A percentile compares a stretch with the other conserved stretches of the same genome.
Evolutionary conservation across 2,113 vertebrate species (phyloP).

Genomic region (Catharus fuscescens): DNA sequence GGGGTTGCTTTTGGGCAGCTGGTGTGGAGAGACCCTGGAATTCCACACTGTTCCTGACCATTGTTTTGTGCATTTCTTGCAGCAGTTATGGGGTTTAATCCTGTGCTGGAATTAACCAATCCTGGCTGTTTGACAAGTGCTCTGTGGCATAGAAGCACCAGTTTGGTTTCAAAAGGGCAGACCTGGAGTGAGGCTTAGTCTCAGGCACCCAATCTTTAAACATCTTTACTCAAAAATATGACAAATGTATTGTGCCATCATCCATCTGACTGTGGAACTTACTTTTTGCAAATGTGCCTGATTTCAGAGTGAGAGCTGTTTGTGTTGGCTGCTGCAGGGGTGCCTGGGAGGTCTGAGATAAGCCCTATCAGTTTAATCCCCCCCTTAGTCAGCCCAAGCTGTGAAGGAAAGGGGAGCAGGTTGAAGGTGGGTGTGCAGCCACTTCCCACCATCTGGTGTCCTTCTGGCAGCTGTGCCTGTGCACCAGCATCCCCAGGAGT

Average conservation of each 20-base stretch:
- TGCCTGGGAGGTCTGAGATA: not conserved
- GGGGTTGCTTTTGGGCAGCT: not conserved
- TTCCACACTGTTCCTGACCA: not conserved
- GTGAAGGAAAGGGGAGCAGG: not conserved
- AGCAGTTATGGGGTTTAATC: not conserved
- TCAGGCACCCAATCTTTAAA: not conserved
- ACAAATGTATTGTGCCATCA: not conserved
- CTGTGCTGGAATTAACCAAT: not conserved
- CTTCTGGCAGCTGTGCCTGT: not conserved
- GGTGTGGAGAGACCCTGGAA: not conserved
- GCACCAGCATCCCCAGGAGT: not conserved
- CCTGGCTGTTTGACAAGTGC: not conserved
- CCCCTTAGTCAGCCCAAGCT: not conserved
- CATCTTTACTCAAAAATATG: not conserved
- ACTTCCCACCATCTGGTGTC: not conserved
- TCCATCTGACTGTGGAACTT: rapidly evolving
- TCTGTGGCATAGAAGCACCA: rapidly evolving
- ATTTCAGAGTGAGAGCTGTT: not conserved
- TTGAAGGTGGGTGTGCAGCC: not conserved
- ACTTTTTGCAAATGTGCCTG: not conserved
- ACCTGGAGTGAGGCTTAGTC: not conserved
- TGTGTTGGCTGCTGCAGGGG: not conserved
- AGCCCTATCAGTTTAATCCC: not conserved
- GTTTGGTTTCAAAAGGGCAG: not conserved
- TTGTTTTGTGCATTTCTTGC: not conserved